Evolutionary conservation across 2,797 vertebrate species (phyloP), one percentile per base, ranked within the genome.

Genomic region (Dipus sagitta): DNA sequence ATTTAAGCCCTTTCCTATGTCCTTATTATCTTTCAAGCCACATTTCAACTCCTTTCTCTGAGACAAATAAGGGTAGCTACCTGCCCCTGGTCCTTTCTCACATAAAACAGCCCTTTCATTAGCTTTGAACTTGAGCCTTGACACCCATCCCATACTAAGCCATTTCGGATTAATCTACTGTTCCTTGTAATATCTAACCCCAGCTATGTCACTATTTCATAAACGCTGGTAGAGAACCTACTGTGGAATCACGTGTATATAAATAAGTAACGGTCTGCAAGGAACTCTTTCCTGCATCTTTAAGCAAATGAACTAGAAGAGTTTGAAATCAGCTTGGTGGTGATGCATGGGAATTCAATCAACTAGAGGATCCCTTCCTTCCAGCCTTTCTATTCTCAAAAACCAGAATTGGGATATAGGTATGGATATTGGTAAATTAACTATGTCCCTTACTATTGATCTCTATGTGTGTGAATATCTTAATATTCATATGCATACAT

Each of bases 1-100:
- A 86, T 88, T 76, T 89, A 67, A 76, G 58, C 86, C 42, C 24
- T 64, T 90, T 90, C 67, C 70, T 42, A 7, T 18, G 71, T 92
- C 30, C 75, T 71, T 58, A 30, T 64, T 83, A 82, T 47, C 34
- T 90, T 79, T 70, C 28, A 58, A 24, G 60, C 68, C 34, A 93
- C 88, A 82, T 84, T 78, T 90, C 47, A 62, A 47, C 26, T 38
- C 62, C n/a, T 38, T 83, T 90, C 75, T 24, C 32, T 76, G 80
- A 80, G 34, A 76, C 9, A 7, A 42, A 67, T 42, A 74, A 13
- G 18, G 47, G 67, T 54, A 64, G 54, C 58, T 3, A 9, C 38
- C 13, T 81, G 54, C 52, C 74, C 58, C 47, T n/a, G 13, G 1
- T 75, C 67, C 58, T 88, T 60, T 88, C 28, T 38, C 23, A 26